Percentiles rank a stretch among this genome's conserved stretches.
These are phyloP conservation scores for Gadopsis bispinosus DNA, from an alignment of 2,797 vertebrate species.

Conservation along the genomic window DNA sequence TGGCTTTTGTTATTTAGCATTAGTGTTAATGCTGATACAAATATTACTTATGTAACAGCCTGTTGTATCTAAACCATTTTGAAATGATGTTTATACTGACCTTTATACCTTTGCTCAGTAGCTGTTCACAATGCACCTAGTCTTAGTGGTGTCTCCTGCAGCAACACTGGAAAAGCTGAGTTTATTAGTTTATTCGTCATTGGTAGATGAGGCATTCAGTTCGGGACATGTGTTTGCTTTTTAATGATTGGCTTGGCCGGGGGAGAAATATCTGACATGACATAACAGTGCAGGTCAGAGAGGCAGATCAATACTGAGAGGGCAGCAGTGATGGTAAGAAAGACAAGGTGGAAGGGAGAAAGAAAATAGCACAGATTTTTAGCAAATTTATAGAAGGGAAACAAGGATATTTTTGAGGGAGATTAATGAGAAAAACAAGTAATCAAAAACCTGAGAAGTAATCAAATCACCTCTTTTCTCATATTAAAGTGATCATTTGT, in stretches of 20 bases:
- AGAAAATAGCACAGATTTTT: background rate
- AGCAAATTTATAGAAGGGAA: background rate
- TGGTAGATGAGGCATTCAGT: background rate
- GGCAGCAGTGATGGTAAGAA: background rate
- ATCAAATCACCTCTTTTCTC: background rate
- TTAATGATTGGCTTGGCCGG: constrained; percentile 3
- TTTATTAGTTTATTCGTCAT: background rate
- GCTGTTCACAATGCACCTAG: background rate
- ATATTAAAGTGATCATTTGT: background rate
- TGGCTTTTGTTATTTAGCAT: background rate
- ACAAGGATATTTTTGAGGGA: background rate
- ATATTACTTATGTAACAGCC: constrained; percentile 19
- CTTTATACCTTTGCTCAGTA: constrained; percentile 19
- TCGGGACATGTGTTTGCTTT: constrained; percentile 16
- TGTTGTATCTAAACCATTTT: background rate
- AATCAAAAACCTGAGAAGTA: background rate
- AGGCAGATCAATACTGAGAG: background rate
- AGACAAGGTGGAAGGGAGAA: background rate
- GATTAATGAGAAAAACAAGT: background rate
- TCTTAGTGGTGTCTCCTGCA: background rate
- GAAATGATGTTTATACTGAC: constrained; percentile 13
- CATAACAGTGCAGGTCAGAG: constrained; percentile 29
- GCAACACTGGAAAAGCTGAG: background rate
- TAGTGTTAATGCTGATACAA: background rate
- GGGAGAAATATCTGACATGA: background rate